Evolutionary conservation across 2,113 vertebrate genomes (phyloP), one percentile per base, ranked within the genome.

Genomic region (Pseudolaguvia tuberculata): DNA sequence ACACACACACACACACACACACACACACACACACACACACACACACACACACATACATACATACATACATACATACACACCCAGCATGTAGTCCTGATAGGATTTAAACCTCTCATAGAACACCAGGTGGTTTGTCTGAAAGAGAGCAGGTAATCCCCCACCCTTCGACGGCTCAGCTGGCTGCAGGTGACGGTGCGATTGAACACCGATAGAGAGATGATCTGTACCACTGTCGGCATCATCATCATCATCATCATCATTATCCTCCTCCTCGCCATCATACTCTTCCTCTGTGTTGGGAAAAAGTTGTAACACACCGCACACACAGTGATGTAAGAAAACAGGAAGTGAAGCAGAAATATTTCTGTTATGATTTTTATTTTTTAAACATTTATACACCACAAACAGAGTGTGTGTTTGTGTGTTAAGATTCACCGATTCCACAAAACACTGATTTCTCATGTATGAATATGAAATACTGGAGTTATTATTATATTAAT

Each of bases 11-110:
- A 45, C 56, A 48, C 25, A 25, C 58, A 61, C 47, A 45, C 53
- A 51, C 66, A 48, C 51, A 72, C 56, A 50, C 47, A 76, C 63
- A 17, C 17, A 76, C 45, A 69, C 17, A 78, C 29, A 61, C 58
- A 61, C 17, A 27, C 39, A 50, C 27, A 57, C 27, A 50, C 58
- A 18, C 15, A 29, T 18, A 9, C 20, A 55, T 12, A 31, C 25
- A 29, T 20, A 12, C 58, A 62, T 5, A 21, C 29, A 62, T n/a
- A 18, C 23, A 15, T 14, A 18, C 2, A 67, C 18, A 98, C 96
- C 95, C 4, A 99, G 89, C 79, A 98, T 92, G 77, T 95, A 98
- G 86, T 98, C 96, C 82, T 98, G 96, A 77, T 96, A 98, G 0
- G 91, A 91, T 61, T 92, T 93, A 84, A 98, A 99, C 53, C 96